Conservation (phyloP, 2,113 vertebrate genomes). For the Psilopsiagon aurifrons region DNA sequence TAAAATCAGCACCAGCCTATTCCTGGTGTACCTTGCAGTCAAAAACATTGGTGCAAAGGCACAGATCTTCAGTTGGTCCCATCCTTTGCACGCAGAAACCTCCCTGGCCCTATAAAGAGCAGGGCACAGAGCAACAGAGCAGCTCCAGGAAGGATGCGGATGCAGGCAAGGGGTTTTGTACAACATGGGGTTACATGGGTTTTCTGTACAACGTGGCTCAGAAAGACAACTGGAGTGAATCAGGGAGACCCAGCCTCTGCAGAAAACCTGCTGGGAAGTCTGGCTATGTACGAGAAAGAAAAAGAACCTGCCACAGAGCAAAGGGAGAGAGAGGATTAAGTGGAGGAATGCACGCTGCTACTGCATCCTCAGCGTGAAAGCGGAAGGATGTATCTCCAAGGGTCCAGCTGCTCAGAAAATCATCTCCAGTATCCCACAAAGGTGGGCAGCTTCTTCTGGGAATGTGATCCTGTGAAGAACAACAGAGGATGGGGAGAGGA, state of each 20-base stretch:
- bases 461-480: not conserved
- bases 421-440: not conserved
- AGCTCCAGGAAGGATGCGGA: not conserved
- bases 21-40: not conserved
- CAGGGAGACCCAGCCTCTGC: not conserved
- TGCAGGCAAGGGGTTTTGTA: not conserved
- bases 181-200: too few species aligned
- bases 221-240: not conserved
- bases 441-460: not conserved
- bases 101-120: not conserved
- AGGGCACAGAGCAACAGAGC: not conserved
- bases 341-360: not conserved
- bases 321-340: not conserved
- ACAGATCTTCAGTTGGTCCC: not conserved
- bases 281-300: not conserved
- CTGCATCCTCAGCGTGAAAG: not conserved
- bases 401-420: not conserved
- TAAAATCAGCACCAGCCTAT: not conserved
- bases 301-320: not conserved
- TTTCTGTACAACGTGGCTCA: not conserved
- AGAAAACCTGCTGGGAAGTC: not conserved
- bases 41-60: not conserved
- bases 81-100: not conserved
- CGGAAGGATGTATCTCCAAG: rapidly evolving
- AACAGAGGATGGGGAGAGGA: not conserved